Conservation (phyloP, 2,888 invertebrate species). For the Drosophila birchii region DNA sequence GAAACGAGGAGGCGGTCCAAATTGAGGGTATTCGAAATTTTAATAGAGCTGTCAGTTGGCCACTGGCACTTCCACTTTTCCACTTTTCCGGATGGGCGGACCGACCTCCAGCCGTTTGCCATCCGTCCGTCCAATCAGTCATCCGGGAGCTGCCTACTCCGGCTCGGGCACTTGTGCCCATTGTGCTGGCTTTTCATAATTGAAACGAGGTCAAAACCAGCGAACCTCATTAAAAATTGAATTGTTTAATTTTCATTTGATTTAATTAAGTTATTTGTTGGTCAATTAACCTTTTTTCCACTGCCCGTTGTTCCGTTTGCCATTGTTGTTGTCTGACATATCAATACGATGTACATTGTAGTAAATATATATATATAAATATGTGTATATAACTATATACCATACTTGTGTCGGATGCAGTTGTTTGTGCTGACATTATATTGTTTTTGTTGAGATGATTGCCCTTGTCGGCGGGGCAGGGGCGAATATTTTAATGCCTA, state of each 20-base stretch:
- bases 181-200: conserved; percentile 59
- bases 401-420: conserved; percentile 23
- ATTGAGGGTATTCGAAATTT: conserved; percentile 48
- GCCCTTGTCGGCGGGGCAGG: conserved; percentile 12
- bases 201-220: conserved; percentile 70
- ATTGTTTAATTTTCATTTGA: conserved; percentile 77
- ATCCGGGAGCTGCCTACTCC: conserved; percentile 27
- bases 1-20: conserved; percentile 12
- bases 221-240: conserved; percentile 73
- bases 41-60: conserved; percentile 34
- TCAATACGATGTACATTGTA: conserved; percentile 52
- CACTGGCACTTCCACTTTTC: conserved; percentile 29
- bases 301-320: conserved; percentile 25
- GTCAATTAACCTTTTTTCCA: conserved; percentile 75
- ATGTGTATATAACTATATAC: conserved; percentile 6
- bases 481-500: conserved; percentile 56
- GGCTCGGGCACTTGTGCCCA: conserved; percentile 28
- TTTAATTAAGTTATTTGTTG: conserved; percentile 80
- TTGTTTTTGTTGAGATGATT: conserved; percentile 59
- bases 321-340: conserved; percentile 63
- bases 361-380: conserved; percentile 9
- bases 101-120: conserved; percentile 36
- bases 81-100: conserved; percentile 39
- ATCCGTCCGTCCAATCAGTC: conserved; percentile 42
- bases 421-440: conserved; percentile 71